Evolutionary conservation across 2,888 invertebrate species (phyloP), one percentile per base, ranked within the genome.

Genomic region (Cecidostiba fungosa): DNA sequence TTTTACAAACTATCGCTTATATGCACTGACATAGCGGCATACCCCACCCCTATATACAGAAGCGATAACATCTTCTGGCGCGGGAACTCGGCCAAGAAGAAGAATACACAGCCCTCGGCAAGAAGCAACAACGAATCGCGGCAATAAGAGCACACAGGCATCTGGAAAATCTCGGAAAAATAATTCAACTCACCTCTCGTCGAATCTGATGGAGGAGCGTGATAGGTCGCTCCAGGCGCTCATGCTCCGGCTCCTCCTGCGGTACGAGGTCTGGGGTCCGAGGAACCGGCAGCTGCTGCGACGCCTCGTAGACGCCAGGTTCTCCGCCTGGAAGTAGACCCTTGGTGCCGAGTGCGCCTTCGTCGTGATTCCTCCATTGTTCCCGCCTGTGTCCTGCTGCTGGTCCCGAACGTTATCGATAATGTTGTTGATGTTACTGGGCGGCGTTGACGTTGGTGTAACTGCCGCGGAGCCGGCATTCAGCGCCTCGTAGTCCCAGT

Each of bases 141-240:
- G 14, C 26, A 26, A 26, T 1, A 32, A 16, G 3, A 8, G 19
- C 12, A 5, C 54, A 54, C 4, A 54, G 1, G 54, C 16, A 69
- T 16, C 12, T 1, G 16, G 12, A 16, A n/a, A 32, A 73, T 32
- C 14, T 26, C 16, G 16, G 43, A 81, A 26, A 39, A 6, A 29
- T 3, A 19, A 4, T 6, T 47, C 14, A 12, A 1, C 36, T 50
- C 91, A 96, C 96, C 96, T 96, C 93, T 97, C 97, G 89, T 97
- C 97, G 91, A 97, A 95, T 90, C 96, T 95, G 94, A 97, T 97
- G 92, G 97, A 97, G 89, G 97, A 97, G 84, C 97, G 95, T 91
- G 97, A 97, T 92, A 97, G 96, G 91, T 97, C 97, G 91, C 97
- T 97, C 97, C 97, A 97, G 62, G 97, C 97, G 91, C 97, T 97